Conservation (phyloP, 2,888 invertebrate genomes). For the Synanthedon tipuliformis region DNA sequence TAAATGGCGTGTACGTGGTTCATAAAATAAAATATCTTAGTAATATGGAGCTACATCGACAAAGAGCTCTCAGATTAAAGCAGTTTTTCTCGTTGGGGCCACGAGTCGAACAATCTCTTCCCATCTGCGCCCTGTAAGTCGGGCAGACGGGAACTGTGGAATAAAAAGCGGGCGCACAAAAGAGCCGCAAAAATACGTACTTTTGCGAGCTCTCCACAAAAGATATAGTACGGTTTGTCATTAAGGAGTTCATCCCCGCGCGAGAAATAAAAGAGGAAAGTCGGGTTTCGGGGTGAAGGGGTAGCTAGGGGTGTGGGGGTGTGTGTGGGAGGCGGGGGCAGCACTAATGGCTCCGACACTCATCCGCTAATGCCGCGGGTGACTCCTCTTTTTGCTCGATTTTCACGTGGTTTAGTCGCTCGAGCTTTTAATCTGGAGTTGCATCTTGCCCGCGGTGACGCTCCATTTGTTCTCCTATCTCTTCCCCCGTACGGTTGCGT, state of each 20-base stretch:
- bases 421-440: constrained; percentile 65
- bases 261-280: constrained; percentile 69
- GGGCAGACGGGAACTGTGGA: constrained; percentile 34
- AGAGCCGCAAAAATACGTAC: constrained; percentile 69
- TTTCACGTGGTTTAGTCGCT: constrained; percentile 68
- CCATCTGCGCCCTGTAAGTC: constrained; percentile 32
- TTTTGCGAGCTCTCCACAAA: constrained; percentile 69
- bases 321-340: constrained; percentile 22
- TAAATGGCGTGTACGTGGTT: not conserved
- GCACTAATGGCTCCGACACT: constrained; percentile 70
- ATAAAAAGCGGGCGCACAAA: constrained; percentile 66
- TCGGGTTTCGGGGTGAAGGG: constrained; percentile 42
- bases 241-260: constrained; percentile 71
- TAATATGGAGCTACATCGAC: constrained; percentile 4
- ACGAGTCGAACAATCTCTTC: constrained; percentile 32
- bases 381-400: constrained; percentile 69
- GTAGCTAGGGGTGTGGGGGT: constrained; percentile 21
- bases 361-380: constrained; percentile 71
- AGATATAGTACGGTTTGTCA: constrained; percentile 72
- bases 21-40: constrained; percentile 9
- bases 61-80: constrained; percentile 37
- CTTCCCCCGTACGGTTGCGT: constrained; percentile 7
- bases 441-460: constrained; percentile 52
- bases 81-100: constrained; percentile 33
- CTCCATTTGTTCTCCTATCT: constrained; percentile 44